A percentile compares a stretch with the other conserved stretches of the same genome.
phyloP scores from a whole-genome alignment of 1,140 invertebrate species.

The Caenorhabditis briggsae region DNA sequence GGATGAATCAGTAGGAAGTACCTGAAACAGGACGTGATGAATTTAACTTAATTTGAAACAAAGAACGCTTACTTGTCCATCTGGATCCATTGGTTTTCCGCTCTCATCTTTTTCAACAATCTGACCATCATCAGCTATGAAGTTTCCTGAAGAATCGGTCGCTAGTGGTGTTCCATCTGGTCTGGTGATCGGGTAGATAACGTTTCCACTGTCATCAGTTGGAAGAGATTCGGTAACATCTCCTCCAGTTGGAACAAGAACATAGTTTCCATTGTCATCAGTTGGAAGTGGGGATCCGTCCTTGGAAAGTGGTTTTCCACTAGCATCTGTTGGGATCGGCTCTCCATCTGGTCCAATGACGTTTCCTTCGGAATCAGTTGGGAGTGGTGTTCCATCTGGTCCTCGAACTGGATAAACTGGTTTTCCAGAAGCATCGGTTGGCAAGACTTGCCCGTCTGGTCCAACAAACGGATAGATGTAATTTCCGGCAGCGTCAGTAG shows the following conservation, averaged over 20 bases:
- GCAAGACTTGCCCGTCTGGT: conserved; percentile 59
- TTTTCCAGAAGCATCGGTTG: conserved; percentile 51
- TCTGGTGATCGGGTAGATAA: conserved; percentile 30
- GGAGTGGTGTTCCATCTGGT: conserved; percentile 65
- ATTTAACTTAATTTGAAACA: too few relatives aligned
- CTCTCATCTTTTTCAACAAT: conserved; percentile 49
- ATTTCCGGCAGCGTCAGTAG: conserved; percentile 60
- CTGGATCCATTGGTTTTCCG: conserved; percentile 60
- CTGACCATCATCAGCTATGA: conserved; percentile 29
- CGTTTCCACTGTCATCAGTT: conserved; percentile 47
- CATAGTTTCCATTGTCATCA: conserved; percentile 26
- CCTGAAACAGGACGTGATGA: too few relatives aligned
- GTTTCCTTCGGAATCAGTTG: conserved; percentile 57
- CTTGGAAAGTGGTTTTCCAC: conserved; percentile 11
- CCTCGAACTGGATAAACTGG: conserved; percentile 64
- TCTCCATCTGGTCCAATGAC: conserved; percentile 59
- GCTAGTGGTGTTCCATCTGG: conserved; percentile 57
- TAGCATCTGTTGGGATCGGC: conserved; percentile 49
- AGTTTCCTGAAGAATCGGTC: conserved; percentile 58
- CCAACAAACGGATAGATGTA: conserved; percentile 65
- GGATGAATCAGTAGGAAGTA: conserved; percentile 48
- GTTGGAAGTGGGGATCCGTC: conserved; percentile 58
- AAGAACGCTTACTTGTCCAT: conserved; percentile 30
- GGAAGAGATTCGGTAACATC: neutral
- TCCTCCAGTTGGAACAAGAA: conserved; percentile 7